These are phyloP conservation scores for Xestia c-nigrum DNA, from an alignment of 2,888 invertebrate species.

Conservation along the genomic window DNA sequence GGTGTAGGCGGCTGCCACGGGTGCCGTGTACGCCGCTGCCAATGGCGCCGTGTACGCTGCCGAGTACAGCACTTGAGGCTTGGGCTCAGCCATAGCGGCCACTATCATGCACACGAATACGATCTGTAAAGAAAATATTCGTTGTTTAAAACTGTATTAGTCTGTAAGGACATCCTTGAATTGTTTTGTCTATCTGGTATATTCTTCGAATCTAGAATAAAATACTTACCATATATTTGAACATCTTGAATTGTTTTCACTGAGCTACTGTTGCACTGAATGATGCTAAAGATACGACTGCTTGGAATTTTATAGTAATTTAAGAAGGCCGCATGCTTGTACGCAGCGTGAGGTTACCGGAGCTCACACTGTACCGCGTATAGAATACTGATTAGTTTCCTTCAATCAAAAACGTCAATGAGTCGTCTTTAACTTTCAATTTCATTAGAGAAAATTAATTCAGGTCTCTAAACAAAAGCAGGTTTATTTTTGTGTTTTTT, in stretches of 20 bases:
- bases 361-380: slow-evolving; percentile 33
- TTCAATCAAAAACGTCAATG: slow-evolving; percentile 29
- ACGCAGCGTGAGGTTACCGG: slow-evolving; percentile 67
- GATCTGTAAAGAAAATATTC: slow-evolving; percentile 68
- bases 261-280: slow-evolving; percentile 71
- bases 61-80: slow-evolving; percentile 73
- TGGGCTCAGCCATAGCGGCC: slow-evolving; percentile 64
- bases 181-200: not conserved
- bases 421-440: slow-evolving; percentile 23
- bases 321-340: slow-evolving; percentile 71
- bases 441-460: slow-evolving; percentile 19
- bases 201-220: not conserved
- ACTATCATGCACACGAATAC: slow-evolving; percentile 81
- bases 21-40: slow-evolving; percentile 74
- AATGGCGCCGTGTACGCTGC: slow-evolving; percentile 73
- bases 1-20: slow-evolving; percentile 75
- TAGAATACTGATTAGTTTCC: slow-evolving; percentile 69
- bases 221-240: slow-evolving; percentile 82
- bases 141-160: not conserved
- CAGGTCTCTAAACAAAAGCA: too few relatives aligned
- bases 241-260: slow-evolving; percentile 79
- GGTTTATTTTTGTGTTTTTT: not conserved
- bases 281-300: slow-evolving; percentile 68
- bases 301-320: slow-evolving; percentile 72
- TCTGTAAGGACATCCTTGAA: not conserved